These are phyloP conservation scores for Cololabis saira DNA, from an alignment of 2,113 vertebrate species.

Conservation along the genomic window DNA sequence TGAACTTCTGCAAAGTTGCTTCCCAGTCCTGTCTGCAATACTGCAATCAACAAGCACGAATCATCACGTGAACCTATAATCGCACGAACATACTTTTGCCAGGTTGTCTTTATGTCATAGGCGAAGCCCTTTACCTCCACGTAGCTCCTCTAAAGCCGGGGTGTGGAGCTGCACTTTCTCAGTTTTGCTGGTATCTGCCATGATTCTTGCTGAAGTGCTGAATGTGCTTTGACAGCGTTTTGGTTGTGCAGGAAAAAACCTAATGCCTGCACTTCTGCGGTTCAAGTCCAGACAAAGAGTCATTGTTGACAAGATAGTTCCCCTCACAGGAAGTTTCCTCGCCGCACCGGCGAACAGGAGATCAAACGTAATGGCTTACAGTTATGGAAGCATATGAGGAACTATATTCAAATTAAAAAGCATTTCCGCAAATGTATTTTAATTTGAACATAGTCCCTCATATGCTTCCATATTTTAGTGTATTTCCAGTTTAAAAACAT, in stretches of 20 bases:
- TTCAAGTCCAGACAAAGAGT: conserved; percentile 48
- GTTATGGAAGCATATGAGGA: too few species aligned
- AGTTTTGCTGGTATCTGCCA: conserved; percentile 77
- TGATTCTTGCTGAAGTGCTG: conserved; percentile 41
- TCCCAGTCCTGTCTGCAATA: conserved; percentile 88
- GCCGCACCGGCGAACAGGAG: neutral
- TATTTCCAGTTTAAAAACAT: neutral
- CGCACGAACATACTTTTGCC: neutral
- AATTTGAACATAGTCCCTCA: too few species aligned
- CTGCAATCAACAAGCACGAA: conserved; percentile 65
- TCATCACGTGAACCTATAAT: neutral
- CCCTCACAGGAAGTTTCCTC: neutral
- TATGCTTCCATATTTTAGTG: too few species aligned
- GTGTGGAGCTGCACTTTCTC: conserved; percentile 86
- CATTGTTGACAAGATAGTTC: conserved; percentile 19
- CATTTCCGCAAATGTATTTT: too few species aligned
- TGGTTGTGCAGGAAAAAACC: neutral
- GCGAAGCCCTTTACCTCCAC: conserved; percentile 79
- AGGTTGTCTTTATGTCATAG: too few species aligned
- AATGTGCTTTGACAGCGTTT: neutral
- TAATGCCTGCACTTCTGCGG: fast-evolving
- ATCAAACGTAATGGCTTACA: neutral
- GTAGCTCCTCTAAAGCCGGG: conserved; percentile 88
- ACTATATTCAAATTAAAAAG: too few species aligned
- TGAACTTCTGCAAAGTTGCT: conserved; percentile 90